Base-by-base conservation (phyloP, 2,888 invertebrate genomes). In the Stegana nigrithorax region DNA sequence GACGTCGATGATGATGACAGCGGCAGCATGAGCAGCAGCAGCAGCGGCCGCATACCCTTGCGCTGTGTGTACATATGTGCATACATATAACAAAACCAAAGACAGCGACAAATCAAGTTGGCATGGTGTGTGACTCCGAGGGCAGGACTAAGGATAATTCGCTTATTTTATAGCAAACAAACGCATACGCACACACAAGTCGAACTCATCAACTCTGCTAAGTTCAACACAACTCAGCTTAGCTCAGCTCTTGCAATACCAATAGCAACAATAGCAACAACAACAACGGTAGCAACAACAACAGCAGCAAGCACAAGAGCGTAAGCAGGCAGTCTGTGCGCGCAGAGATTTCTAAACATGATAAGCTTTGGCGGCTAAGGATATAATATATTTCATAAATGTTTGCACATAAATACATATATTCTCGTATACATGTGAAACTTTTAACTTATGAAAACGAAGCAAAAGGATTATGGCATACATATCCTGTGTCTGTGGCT, bases 151-250 rank as follows among this genome's bases (percentile, higher is more conserved):
- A 32, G 53, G 53, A 55, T 55, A 55, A 55, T 55, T 32, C 32
- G 56, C 26, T 56, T 61, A 67, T 72, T 75, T 79, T 76, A 78
- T 73, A 73, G 73, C 67, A n/a, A n/a, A n/a, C n/a, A n/a, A n/a
- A n/a, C n/a, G n/a, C n/a, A n/a, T n/a, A n/a, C n/a, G n/a, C n/a
- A n/a, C n/a, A 67, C 44, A 51, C 70, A 76, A 76, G 75, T 80
- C 78, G 73, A 76, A 80, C 63, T 68, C 77, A 75, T 74, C 79
- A 73, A n/a, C 36, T n/a, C 10, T 10, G 36, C 1, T 2, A 36
- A 47, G 47, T 23, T 1, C 10, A 5, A 25, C n/a, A 21, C 23
- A 6, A 23, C 23, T 21, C 45, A 47, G 47, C 5, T 4, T 5
- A 21, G 5, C 7, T 2, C 12, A 6, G 25, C 12, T n/a, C n/a